Conservation (phyloP, 2,888 invertebrate species). For the Acanthosoma haemorrhoidale region DNA sequence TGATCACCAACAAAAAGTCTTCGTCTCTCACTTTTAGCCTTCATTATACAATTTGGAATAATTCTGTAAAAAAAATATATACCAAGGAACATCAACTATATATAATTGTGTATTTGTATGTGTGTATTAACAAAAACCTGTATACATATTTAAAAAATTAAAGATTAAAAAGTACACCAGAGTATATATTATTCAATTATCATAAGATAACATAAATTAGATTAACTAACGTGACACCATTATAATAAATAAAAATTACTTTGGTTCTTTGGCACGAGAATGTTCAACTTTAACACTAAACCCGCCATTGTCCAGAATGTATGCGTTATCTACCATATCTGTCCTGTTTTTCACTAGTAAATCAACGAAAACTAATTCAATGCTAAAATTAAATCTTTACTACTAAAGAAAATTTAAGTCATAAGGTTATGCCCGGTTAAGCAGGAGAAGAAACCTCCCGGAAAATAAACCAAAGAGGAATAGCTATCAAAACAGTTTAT, state of each 20-base stretch:
- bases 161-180: too few species aligned
- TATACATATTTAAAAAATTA: too few species aligned
- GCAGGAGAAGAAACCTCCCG: not conserved
- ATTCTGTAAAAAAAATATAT: constrained; percentile 50
- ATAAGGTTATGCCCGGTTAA: not conserved
- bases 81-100: too few species aligned
- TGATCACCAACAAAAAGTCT: constrained; percentile 90
- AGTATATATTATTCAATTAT: not conserved
- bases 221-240: too few species aligned
- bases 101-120: too few species aligned
- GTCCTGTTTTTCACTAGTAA: not conserved
- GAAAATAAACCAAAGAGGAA: not conserved
- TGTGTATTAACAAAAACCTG: too few species aligned
- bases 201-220: not conserved
- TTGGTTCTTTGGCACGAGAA: constrained; percentile 61
- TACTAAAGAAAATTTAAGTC: too few species aligned
- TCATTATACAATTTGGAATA: constrained; percentile 93
- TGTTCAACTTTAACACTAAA: constrained; percentile 81
- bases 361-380: too few species aligned
- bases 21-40: constrained; percentile 92
- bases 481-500: too few species aligned
- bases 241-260: constrained; percentile 53
- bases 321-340: constrained; percentile 47
- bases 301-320: constrained; percentile 84
- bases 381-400: too few species aligned